phyloP scores from a whole-genome alignment of 2,113 vertebrate genomes.

The Pelmatolapia mariae region DNA sequence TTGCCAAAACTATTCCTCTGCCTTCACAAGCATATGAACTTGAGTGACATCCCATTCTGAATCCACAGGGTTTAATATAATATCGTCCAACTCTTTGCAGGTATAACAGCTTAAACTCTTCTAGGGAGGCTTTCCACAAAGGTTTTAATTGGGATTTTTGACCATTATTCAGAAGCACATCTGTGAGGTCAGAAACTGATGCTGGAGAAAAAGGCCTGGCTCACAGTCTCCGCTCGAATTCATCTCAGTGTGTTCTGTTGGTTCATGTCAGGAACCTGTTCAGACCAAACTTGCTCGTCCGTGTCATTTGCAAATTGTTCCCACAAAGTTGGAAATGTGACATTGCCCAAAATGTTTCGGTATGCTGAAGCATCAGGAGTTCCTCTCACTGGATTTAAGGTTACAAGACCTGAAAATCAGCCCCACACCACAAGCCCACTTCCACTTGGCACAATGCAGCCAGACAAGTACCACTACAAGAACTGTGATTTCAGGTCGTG shows the following conservation, averaged over 20 bases:
- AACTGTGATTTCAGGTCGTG: not conserved
- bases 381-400: not conserved
- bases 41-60: not conserved
- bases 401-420: not conserved
- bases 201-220: not conserved
- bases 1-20: not conserved
- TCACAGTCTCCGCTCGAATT: not conserved
- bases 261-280: not conserved
- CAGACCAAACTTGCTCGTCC: not conserved
- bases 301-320: not conserved
- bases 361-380: not conserved
- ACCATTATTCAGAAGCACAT: not conserved
- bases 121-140: not conserved
- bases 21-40: not conserved
- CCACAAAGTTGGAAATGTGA: not conserved
- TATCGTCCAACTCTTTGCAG: not conserved
- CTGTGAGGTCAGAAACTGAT: not conserved
- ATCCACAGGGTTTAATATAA: not conserved
- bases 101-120: not conserved
- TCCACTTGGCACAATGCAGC: not conserved
- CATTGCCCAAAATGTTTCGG: not conserved
- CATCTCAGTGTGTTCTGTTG: not conserved
- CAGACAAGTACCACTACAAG: not conserved
- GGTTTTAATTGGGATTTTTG: fast-evolving
- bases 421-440: not conserved